Conservation (phyloP, 2,888 invertebrate genomes). For the Cacoxenus indagator region DNA sequence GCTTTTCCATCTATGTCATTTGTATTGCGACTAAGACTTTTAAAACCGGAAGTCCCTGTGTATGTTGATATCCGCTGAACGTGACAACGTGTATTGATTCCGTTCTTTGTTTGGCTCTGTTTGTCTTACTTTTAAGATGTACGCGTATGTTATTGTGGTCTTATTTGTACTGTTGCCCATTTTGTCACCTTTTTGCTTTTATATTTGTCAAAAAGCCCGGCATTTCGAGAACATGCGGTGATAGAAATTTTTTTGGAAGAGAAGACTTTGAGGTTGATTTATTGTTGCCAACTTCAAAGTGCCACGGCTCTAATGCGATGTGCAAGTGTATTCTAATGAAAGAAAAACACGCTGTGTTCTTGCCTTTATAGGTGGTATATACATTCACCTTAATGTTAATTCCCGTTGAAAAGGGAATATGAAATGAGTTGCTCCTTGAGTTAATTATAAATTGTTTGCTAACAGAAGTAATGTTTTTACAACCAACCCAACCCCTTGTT, state of each 20-base stretch:
- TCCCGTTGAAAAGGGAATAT: background rate
- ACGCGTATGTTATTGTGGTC: constrained; percentile 1
- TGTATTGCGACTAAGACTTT: too few relatives aligned
- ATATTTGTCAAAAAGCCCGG: constrained; percentile 5
- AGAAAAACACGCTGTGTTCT: too few relatives aligned
- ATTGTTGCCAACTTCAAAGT: constrained; percentile 37
- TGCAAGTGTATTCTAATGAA: background rate
- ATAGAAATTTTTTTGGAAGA: constrained; percentile 1
- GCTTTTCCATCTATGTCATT: too few relatives aligned
- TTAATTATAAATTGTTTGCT: constrained; percentile 65
- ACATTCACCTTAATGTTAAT: constrained; percentile 10
- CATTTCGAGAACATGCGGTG: background rate
- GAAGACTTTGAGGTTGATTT: constrained; percentile 44
- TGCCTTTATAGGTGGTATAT: too few relatives aligned
- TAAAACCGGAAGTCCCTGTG: constrained; percentile 56
- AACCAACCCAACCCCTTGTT: background rate
- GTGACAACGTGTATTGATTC: constrained; percentile 65
- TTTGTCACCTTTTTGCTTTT: constrained; percentile 42
- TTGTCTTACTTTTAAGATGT: background rate
- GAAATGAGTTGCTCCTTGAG: constrained; percentile 42
- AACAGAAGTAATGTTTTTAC: constrained; percentile 59
- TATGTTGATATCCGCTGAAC: constrained; percentile 64
- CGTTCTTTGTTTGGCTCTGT: constrained; percentile 45
- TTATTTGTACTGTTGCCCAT: constrained; percentile 35
- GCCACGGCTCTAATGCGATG: too few relatives aligned